Percentiles rank a stretch among this genome's conserved stretches.
phyloP scores from a whole-genome alignment of 2,888 invertebrate genomes.

The Epirrita christyi region DNA sequence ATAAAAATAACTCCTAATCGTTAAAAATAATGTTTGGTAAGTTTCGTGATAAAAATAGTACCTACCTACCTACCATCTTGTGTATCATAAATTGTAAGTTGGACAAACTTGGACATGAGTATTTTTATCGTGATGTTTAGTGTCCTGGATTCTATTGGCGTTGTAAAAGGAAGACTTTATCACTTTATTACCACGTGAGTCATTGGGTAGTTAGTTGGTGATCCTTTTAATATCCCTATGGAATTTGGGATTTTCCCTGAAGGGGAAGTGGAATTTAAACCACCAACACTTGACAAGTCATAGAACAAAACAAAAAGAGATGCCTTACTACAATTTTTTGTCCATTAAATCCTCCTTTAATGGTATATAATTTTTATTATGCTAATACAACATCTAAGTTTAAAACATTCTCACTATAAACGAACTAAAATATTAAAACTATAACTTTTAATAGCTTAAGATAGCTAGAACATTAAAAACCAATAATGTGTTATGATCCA shows the following conservation, averaged over 20 bases:
- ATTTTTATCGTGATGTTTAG: slow-evolving; percentile 20
- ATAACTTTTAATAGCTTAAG: slow-evolving; percentile 13
- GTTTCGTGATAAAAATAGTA: slow-evolving; percentile 45
- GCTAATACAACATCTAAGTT: not conserved
- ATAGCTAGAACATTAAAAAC: slow-evolving; percentile 29
- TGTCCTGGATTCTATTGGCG: slow-evolving; percentile 13
- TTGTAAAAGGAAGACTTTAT: slow-evolving; percentile 15
- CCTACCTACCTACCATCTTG: too few species aligned
- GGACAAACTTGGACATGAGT: slow-evolving; percentile 24
- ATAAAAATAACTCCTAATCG: slow-evolving; percentile 54
- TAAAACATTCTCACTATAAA: not conserved
- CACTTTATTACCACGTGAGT: slow-evolving; percentile 13
- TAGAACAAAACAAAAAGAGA: too few species aligned
- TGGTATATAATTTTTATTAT: too few species aligned
- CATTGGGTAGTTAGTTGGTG: slow-evolving; percentile 2
- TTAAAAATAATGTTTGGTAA: slow-evolving; percentile 51
- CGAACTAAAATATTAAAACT: not conserved
- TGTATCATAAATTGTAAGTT: slow-evolving; percentile 42
- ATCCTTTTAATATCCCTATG: slow-evolving; percentile 5
- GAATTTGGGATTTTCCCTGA: not conserved
- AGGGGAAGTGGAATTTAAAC: not conserved
- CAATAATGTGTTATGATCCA: slow-evolving; percentile 55
- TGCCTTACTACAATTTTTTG: too few species aligned
- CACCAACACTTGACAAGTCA: too few species aligned
- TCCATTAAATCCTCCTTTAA: too few species aligned